Conservation (phyloP, 2,113 vertebrate genomes). For the Xiphophorus hellerii region DNA sequence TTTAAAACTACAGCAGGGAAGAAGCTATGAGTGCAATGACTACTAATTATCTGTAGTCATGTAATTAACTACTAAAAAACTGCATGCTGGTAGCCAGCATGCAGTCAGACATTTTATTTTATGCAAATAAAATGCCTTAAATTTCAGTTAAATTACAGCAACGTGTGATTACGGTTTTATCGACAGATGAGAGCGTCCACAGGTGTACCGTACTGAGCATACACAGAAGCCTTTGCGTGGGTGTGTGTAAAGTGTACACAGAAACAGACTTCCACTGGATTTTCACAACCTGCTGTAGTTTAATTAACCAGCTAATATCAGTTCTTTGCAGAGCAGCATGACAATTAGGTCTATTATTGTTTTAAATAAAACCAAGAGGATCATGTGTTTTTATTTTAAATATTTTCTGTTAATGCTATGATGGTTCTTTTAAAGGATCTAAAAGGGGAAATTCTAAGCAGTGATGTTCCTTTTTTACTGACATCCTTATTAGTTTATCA, state of each 20-base stretch:
- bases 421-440: neutral
- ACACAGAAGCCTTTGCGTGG: constrained; percentile 2
- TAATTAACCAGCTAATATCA: no score
- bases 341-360: no score
- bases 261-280: constrained; percentile 33
- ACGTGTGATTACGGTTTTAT: constrained; percentile 22
- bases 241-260: constrained; percentile 28
- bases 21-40: no score
- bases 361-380: no score
- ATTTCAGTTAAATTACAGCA: constrained; percentile 19
- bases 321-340: no score
- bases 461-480: neutral
- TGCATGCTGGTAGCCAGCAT: no score
- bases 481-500: neutral
- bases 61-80: no score
- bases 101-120: no score
- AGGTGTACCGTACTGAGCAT: constrained; percentile 4
- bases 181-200: neutral
- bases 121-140: constrained; percentile 10
- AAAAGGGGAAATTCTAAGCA: neutral
- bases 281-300: constrained; percentile 6
- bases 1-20: no score
- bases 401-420: neutral
- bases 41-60: no score
- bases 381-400: neutral